Conservation (phyloP, 2,888 invertebrate species). For the Odontocolon sp. region DNA sequence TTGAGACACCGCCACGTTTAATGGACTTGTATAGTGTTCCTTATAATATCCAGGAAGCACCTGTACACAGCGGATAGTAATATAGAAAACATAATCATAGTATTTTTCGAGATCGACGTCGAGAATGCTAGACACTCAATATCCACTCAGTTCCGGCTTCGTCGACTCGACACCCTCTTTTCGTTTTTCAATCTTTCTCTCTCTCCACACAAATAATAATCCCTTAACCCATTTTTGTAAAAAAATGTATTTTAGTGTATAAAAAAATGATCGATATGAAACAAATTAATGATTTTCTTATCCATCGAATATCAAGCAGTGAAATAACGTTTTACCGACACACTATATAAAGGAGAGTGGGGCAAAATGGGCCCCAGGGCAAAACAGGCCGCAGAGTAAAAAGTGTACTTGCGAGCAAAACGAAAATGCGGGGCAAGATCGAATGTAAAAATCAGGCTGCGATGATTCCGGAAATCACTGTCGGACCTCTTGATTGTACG, state of each 20-base stretch:
- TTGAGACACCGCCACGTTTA: slow-evolving; percentile 55
- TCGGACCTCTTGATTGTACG: no score
- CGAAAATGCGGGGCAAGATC: no score
- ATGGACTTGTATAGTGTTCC: neutral
- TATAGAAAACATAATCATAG: slow-evolving; percentile 53
- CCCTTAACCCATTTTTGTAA: neutral
- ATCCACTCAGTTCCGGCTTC: neutral
- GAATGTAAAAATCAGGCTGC: no score
- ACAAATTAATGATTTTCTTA: neutral
- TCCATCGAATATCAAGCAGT: no score
- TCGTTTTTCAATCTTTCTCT: neutral
- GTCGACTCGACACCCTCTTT: slow-evolving; percentile 14
- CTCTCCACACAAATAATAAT: neutral
- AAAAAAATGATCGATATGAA: neutral
- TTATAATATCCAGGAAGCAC: slow-evolving; percentile 38
- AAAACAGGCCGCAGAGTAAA: no score
- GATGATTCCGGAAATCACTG: no score
- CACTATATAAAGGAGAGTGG: no score
- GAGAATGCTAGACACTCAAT: neutral
- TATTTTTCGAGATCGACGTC: slow-evolving; percentile 48
- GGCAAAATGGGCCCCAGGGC: no score
- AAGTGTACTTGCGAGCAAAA: no score
- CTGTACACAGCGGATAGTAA: slow-evolving; percentile 40
- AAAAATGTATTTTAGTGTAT: neutral
- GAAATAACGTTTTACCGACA: neutral